A percentile compares a stretch with the other conserved stretches of the same genome.
These are phyloP conservation scores for Astreopora myriophthalma DNA, from an alignment of 64 coral and sea anemone genomes.

Conservation along the genomic window DNA sequence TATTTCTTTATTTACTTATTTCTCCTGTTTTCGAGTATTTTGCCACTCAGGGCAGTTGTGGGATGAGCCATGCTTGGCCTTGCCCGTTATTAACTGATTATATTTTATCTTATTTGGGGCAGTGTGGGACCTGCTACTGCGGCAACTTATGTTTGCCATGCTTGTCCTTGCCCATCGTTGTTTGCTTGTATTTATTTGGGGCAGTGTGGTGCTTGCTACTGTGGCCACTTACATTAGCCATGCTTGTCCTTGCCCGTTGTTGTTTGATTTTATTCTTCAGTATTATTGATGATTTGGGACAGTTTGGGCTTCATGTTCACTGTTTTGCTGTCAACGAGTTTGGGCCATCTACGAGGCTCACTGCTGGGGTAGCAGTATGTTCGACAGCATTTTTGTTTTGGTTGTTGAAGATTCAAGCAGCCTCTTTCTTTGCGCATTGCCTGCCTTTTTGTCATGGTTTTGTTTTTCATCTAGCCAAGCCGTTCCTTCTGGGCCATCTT, in stretches of 20 bases:
- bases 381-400: no score
- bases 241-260: slow-evolving; percentile 2
- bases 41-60: not conserved
- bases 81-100: not conserved
- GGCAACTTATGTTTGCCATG: not conserved
- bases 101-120: not conserved
- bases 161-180: not conserved
- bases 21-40: not conserved
- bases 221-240: not conserved
- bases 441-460: no score
- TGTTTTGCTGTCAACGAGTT: no score
- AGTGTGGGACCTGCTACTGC: not conserved
- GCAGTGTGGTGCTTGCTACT: not conserved
- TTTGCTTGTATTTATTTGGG: not conserved
- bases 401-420: no score
- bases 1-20: no score
- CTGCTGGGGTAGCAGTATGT: no score
- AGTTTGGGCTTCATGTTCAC: no score
- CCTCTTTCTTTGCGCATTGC: no score
- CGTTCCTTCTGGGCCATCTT: no score
- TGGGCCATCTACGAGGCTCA: no score
- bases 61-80: slow-evolving; percentile 6
- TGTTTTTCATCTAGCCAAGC: no score
- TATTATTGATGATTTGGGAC: not conserved
- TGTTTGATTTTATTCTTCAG: not conserved